Evolutionary conservation across 2,797 vertebrate species (phyloP), one percentile per base, ranked within the genome.

Genomic region (Cirrhinus mrigala): DNA sequence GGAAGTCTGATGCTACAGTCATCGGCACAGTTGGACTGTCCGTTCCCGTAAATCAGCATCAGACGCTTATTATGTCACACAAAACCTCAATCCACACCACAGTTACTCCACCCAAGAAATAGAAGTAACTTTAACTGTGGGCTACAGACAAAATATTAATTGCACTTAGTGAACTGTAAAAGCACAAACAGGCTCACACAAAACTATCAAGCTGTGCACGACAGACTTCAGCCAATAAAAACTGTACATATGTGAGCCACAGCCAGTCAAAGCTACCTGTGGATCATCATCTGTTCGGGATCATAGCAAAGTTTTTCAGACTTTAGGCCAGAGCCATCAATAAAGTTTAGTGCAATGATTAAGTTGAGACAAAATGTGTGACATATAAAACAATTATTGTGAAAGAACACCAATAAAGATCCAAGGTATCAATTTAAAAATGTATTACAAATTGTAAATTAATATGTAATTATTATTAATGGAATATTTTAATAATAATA

Each of bases 201-300:
- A 71, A 79, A 18, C 74, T 37, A 8, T 62, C 83, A 80, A 80
- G 68, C 83, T 85, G 83, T 74, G 83, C 56, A 37, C n/a, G 48
- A 73, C 60, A 66, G 54, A 46, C 40, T 82, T 22, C 22, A 20
- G 88, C 85, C 88, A 89, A 87, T 58, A 52, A 62, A 79, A 87
- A 87, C 68, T 20, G 16, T 40, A 58, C n/a, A 9, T 58, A 79
- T 56, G 78, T 86, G 46, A 84, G 68, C 64, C 44, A 20, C 9
- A 3, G 66, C 85, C 81, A 85, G 81, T 81, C 56, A 84, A 86
- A 86, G 46, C 82, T 77, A 83, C 76, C 44, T 68, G 56, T 24
- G 37, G n/a, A 37, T 77, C 71, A 86, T 70, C 40, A 64, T 69
- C 29, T 60, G 68, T 73, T 79, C 6, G 1, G 54, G 76, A 62